These are phyloP conservation scores for Xiphydria camelus DNA, from an alignment of 2,888 invertebrate genomes.

Conservation along the genomic window DNA sequence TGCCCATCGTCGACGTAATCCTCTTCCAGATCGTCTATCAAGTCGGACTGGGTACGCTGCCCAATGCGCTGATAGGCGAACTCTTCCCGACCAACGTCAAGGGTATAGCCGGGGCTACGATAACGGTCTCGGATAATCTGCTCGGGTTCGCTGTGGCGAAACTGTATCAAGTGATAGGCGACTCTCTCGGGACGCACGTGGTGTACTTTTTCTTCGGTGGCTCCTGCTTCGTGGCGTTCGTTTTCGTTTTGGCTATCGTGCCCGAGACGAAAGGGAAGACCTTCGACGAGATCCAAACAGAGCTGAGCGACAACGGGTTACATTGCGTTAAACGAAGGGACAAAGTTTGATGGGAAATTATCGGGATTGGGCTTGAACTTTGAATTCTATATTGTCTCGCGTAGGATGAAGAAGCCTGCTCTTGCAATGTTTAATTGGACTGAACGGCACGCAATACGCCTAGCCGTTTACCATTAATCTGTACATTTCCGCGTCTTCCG, in stretches of 20 bases:
- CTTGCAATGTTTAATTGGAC: too few relatives aligned
- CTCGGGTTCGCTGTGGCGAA: conserved; percentile 50
- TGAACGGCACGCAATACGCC: too few relatives aligned
- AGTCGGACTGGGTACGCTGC: conserved; percentile 50
- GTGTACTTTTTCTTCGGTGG: conserved; percentile 44
- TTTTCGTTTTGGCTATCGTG: conserved; percentile 41
- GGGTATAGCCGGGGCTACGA: conserved; percentile 45
- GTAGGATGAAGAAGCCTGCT: too few relatives aligned
- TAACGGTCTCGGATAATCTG: conserved; percentile 49
- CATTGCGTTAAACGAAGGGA: conserved; percentile 6
- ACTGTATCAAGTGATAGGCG: conserved; percentile 44
- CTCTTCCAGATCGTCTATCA: conserved; percentile 48
- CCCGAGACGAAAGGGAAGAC: conserved; percentile 53
- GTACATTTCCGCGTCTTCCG: too few relatives aligned
- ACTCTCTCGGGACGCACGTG: conserved; percentile 32
- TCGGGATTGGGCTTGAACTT: too few relatives aligned
- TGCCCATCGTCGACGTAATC: conserved; percentile 47
- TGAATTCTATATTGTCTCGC: too few relatives aligned
- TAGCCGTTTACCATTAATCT: too few relatives aligned
- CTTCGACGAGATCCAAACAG: conserved; percentile 46
- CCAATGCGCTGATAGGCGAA: conserved; percentile 51
- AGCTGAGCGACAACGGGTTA: conserved; percentile 23
- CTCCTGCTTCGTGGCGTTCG: conserved; percentile 42
- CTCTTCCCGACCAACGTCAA: conserved; percentile 52
- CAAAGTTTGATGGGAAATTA: neutral